phyloP scores from a whole-genome alignment of 1,140 invertebrate genomes.

The Papilio dardanus region DNA sequence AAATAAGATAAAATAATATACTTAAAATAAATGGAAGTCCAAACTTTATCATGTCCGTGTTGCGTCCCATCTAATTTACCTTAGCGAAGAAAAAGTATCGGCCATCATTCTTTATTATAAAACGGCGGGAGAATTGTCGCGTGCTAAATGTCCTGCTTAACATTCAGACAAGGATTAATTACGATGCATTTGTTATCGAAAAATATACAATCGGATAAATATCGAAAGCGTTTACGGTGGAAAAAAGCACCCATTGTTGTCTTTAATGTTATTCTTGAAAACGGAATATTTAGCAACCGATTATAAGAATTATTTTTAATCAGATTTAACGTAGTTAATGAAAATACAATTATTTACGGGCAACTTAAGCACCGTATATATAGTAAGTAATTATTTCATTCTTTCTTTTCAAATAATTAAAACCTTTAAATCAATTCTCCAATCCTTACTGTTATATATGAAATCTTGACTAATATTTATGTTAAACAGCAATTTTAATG shows the following conservation, averaged over 20 bases:
- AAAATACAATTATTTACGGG: too few species aligned
- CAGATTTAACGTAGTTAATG: not conserved
- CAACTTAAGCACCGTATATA: not conserved
- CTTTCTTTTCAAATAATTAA: not conserved
- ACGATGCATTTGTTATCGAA: constrained; percentile 28
- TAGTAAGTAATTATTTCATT: not conserved
- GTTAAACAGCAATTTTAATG: too few species aligned
- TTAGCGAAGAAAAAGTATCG: constrained; percentile 27
- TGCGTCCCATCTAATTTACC: constrained; percentile 19
- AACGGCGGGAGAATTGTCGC: constrained; percentile 27
- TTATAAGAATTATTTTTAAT: not conserved
- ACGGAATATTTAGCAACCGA: not conserved
- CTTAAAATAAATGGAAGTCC: not conserved
- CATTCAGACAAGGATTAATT: constrained; percentile 33
- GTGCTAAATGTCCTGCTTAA: constrained; percentile 28
- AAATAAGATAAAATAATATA: not conserved
- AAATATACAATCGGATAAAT: constrained; percentile 13
- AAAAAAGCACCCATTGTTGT: not conserved
- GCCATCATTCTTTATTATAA: constrained; percentile 36
- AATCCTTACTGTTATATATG: not conserved
- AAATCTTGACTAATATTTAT: not conserved
- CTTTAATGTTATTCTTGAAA: not conserved
- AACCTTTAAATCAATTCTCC: not conserved
- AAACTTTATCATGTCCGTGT: constrained; percentile 16
- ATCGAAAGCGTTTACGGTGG: not conserved